Evolutionary conservation across 1,140 invertebrate species (phyloP), one percentile per base, ranked within the genome.

Genomic region (Halotydeus destructor): DNA sequence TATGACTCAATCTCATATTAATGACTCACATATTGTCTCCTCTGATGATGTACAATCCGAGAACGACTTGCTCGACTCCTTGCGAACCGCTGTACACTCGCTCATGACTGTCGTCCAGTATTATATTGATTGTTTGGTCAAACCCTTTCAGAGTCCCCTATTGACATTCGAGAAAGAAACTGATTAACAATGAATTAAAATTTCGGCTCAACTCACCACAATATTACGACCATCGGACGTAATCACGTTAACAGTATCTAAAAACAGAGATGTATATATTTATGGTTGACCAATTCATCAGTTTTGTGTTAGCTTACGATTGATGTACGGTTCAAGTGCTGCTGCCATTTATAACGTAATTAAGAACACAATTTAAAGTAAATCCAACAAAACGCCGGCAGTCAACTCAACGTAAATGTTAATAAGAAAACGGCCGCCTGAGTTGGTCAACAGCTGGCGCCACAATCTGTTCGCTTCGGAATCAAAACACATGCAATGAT

Each of bases 91-190:
- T 91, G 58, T 86, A 98, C 12, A 98, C 88, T 55, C 93, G 66
- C 62, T 97, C 93, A 60, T 94, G 86, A 42, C 85, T 91, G 61
- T 97, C 89, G 59, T 96, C 88, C 25, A 98, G 65, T 54, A 98
- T 93, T 46, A 97, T 69, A 56, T 98, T 98, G 43, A 96, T 89
- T 16, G 86, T 91, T 63, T 98, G 93, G 64, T 98, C 93, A 66
- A 94, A 97, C 33, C 81, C 81, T 61, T 81, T 84, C 37, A 82
- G 59, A 2, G 74, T 79, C 27, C 78, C 82, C 78, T 82, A 51
- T n/a, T n/a, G n/a, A n/a, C n/a, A n/a, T n/a, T n/a, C n/a, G 52
- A 69, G 68, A 30, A 36, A 28, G 11, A 37, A 42, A 9, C 21
- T 9, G 12, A 35, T 12, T 14, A 49, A 54, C 47, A 40, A 49